Percentiles rank a stretch among this genome's conserved stretches.
Conservation (phyloP, 1,140 invertebrate species). For the Rhopalosiphum maidis region DNA sequence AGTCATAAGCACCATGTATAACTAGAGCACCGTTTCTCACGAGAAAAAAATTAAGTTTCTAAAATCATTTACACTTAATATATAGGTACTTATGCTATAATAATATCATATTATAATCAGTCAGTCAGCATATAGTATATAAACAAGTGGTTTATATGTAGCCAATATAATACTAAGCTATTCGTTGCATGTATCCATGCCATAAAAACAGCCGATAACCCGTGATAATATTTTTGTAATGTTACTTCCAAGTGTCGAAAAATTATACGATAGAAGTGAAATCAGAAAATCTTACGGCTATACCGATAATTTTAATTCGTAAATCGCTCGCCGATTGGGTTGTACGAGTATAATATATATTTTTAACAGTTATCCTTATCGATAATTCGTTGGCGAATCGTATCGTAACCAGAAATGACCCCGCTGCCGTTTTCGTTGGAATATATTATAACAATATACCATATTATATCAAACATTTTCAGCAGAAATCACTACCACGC, state of each 20-base stretch:
- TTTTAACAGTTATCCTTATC: background rate
- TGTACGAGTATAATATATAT: background rate
- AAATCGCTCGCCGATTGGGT: background rate
- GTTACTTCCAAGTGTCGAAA: background rate
- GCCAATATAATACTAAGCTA: background rate
- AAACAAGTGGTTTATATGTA: background rate
- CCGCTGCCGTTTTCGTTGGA: background rate
- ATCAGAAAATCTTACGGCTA: background rate
- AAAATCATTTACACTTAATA: background rate
- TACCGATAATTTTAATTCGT: background rate
- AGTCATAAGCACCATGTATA: background rate
- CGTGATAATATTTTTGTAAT: background rate
- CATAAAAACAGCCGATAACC: background rate
- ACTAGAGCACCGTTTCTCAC: background rate
- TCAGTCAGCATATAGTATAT: background rate
- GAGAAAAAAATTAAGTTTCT: background rate
- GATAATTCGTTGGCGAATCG: background rate
- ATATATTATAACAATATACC: background rate
- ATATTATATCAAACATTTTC: background rate
- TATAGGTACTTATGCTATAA: background rate
- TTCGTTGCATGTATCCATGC: background rate
- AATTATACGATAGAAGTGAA: background rate
- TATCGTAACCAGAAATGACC: background rate
- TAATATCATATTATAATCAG: background rate
- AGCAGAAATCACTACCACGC: background rate